phyloP scores from a whole-genome alignment of 2,113 vertebrate genomes.

The Seriola aureovittata region DNA sequence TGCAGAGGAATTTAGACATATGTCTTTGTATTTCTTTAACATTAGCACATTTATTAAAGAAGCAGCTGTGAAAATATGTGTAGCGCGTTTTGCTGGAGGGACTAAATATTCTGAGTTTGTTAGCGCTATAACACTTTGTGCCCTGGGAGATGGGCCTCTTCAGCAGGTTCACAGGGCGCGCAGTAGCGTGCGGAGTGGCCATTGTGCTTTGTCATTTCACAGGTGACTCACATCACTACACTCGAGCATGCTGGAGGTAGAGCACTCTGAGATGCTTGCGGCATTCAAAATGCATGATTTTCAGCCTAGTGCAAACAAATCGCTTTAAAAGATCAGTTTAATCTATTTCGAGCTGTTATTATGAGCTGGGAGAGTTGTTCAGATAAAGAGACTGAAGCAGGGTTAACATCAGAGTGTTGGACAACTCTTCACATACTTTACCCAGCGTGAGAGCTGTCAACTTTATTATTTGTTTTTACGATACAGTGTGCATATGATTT shows the following conservation, averaged over 20 bases:
- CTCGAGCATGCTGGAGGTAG: slow-evolving; percentile 83
- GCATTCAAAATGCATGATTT: slow-evolving; percentile 87
- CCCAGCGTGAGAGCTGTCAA: slow-evolving; percentile 78
- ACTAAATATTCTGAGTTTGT: slow-evolving; percentile 77
- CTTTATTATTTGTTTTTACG: slow-evolving; percentile 82
- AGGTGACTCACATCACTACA: slow-evolving; percentile 88
- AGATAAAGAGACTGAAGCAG: slow-evolving; percentile 88
- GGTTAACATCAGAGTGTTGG: slow-evolving; percentile 84
- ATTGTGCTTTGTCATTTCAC: slow-evolving; percentile 87
- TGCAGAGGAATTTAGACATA: neutral
- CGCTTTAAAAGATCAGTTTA: slow-evolving; percentile 89
- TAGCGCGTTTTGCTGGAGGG: slow-evolving; percentile 31
- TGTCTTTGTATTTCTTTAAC: slow-evolving; percentile 35
- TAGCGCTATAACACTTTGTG: slow-evolving; percentile 79
- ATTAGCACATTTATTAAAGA: slow-evolving; percentile 42
- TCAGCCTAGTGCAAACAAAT: slow-evolving; percentile 86
- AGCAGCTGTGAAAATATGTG: slow-evolving; percentile 36
- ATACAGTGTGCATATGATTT: slow-evolving; percentile 71
- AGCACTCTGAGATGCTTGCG: slow-evolving; percentile 83
- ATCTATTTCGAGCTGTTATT: slow-evolving; percentile 89
- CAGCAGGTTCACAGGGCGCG: slow-evolving; percentile 83
- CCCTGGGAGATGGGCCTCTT: slow-evolving; percentile 84
- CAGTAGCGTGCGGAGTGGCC: slow-evolving; percentile 84
- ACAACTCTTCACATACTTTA: slow-evolving; percentile 86
- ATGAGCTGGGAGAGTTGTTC: slow-evolving; percentile 86